Conservation (phyloP, 2,113 vertebrate species). For the Helogale parvula region DNA sequence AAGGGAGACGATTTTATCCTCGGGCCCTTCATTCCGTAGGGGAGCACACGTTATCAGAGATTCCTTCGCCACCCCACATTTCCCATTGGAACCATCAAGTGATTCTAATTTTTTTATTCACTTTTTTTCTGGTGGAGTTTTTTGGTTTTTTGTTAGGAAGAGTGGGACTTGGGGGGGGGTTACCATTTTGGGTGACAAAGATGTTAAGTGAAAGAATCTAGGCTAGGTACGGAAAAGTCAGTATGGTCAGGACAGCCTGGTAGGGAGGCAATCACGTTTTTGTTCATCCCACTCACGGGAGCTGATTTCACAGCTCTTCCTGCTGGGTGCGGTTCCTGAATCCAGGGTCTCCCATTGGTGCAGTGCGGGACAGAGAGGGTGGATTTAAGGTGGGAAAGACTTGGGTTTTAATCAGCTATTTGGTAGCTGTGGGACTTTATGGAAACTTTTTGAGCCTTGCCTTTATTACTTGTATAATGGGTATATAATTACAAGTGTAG, state of each 20-base stretch:
- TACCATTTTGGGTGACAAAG: background rate
- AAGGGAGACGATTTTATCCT: constrained; percentile 61
- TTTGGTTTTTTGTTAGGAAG: background rate
- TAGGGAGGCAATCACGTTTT: background rate
- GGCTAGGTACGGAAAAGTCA: background rate
- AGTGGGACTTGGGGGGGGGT: background rate
- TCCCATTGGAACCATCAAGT: background rate
- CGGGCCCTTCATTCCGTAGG: constrained; percentile 58
- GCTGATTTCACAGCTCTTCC: background rate
- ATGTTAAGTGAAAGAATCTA: background rate
- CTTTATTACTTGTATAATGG: background rate
- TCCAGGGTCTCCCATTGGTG: accelerated
- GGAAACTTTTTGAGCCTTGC: background rate
- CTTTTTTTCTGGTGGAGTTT: background rate
- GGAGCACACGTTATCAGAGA: background rate
- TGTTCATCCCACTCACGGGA: background rate
- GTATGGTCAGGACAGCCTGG: background rate
- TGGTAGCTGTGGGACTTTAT: background rate
- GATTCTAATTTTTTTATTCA: background rate
- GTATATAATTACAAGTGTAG: background rate
- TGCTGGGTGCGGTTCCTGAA: background rate
- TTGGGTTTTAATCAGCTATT: constrained; percentile 9
- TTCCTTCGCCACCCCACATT: constrained; percentile 13
- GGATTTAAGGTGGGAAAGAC: background rate
- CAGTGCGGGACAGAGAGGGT: background rate